Base-by-base conservation (phyloP, 1,140 invertebrate genomes). In the Tetraneura akinire region DNA sequence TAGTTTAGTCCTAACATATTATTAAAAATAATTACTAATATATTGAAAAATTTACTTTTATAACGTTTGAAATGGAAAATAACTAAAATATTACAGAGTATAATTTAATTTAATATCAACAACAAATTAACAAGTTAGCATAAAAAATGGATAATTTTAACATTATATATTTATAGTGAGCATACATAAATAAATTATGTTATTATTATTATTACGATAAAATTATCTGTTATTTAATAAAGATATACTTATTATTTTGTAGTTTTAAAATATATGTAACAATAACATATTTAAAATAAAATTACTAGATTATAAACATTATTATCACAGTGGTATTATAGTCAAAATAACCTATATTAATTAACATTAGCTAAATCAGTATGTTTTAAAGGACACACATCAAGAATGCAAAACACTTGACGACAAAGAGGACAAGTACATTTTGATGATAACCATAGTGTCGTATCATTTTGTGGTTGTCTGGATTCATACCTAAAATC, bases 371-470 rank as follows among this genome's bases (percentile, higher is more conserved):
- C 74, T 60, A 78, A 45, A 42, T 53, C 62, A 68, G 78, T 16
- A 32, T 81, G 74, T 16, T 49, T n/a, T 14, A 84, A 80, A 3
- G 81, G 83, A 83, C 87, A 90, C 16, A 96, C 93, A 88, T 97
- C 95, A 42, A 94, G 88, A 55, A 96, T 85, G 87, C 95, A 97
- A 87, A 96, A 97, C 71, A 86, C 88, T 49, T 93, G 91, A 83
- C 95, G 87, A 84, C 95, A 97, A 80, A 95, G 92, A 18, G 95
- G 95, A 86, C 95, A 97, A 1, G 93, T 92, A 85, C 93, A 93
- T 85, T 92, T 93, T n/a, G 92, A 91, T 32, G 90, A 89, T 53
- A 97, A 86, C 96, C 96, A 97, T 0, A 88, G 89, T 83, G 92
- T 90, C 32, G 92, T 90, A 57, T 88, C 85, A 51, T 89, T 87